These are phyloP conservation scores for Phrynosoma platyrhinos DNA, from an alignment of 2,113 vertebrate species.

Conservation along the genomic window DNA sequence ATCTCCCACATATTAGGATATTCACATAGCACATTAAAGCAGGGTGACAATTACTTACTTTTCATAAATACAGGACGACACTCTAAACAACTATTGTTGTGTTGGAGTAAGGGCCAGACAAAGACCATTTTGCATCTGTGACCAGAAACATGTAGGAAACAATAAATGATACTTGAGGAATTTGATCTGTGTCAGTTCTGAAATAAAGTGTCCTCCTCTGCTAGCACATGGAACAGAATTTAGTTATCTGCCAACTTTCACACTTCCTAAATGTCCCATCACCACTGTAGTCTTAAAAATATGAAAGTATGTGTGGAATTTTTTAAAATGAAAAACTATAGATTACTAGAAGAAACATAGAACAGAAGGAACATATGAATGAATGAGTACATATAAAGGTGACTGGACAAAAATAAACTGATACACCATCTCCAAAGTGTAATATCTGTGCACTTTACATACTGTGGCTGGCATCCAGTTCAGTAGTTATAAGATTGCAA, in stretches of 20 bases:
- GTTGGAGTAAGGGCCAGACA: neutral
- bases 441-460: neutral
- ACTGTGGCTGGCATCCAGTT: too few species aligned
- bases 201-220: neutral
- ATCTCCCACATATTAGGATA: slow-evolving; percentile 2
- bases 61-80: neutral
- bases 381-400: neutral
- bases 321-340: neutral
- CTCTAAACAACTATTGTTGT: neutral
- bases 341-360: neutral
- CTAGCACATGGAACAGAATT: neutral
- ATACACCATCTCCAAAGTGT: neutral
- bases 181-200: neutral
- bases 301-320: neutral
- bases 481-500: too few species aligned
- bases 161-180: neutral
- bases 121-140: neutral
- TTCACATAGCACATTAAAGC: neutral
- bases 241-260: neutral
- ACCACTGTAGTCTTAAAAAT: neutral
- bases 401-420: neutral
- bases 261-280: neutral
- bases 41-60: neutral
- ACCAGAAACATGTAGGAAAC: neutral
- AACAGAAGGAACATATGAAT: neutral